Percentiles rank a stretch among this genome's conserved stretches.
phyloP scores from a whole-genome alignment of 2,888 invertebrate genomes.

The Torymus texanus region DNA sequence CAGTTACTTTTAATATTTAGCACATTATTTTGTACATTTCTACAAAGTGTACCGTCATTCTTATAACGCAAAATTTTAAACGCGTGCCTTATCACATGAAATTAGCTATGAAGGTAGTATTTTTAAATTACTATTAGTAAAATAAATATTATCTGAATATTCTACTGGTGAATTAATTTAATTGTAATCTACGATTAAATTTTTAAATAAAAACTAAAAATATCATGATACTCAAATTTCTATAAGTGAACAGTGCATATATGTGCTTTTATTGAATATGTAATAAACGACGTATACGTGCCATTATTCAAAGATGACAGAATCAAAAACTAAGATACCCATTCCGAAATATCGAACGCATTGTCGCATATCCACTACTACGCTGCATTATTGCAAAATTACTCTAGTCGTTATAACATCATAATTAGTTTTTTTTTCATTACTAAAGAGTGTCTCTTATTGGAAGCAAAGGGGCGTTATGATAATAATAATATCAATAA shows the following conservation, averaged over 20 bases:
- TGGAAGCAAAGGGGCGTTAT: conserved; percentile 37
- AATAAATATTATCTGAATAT: neutral
- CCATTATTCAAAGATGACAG: neutral
- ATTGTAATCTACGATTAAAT: neutral
- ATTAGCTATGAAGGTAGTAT: no score
- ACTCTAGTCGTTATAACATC: conserved; percentile 9
- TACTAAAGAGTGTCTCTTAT: conserved; percentile 13
- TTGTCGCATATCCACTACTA: conserved; percentile 12
- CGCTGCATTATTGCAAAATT: conserved; percentile 22
- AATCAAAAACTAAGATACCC: conserved; percentile 25
- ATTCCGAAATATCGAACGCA: conserved; percentile 4
- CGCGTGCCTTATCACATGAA: neutral
- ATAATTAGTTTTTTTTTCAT: conserved; percentile 1
- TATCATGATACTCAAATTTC: neutral
- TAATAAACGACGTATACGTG: no score
- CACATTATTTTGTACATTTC: conserved; percentile 26
- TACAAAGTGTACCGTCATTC: conserved; percentile 21
- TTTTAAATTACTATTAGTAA: neutral
- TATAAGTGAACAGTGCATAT: neutral
- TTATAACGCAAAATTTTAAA: conserved; percentile 28
- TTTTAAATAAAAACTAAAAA: conserved; percentile 3
- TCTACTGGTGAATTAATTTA: no score
- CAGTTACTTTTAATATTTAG: conserved; percentile 23
- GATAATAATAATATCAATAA: conserved; percentile 6
- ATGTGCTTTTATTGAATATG: no score